Evolutionary conservation across 2,797 vertebrate species (phyloP).

Genomic region (Triplophysa yarkandensis): DNA sequence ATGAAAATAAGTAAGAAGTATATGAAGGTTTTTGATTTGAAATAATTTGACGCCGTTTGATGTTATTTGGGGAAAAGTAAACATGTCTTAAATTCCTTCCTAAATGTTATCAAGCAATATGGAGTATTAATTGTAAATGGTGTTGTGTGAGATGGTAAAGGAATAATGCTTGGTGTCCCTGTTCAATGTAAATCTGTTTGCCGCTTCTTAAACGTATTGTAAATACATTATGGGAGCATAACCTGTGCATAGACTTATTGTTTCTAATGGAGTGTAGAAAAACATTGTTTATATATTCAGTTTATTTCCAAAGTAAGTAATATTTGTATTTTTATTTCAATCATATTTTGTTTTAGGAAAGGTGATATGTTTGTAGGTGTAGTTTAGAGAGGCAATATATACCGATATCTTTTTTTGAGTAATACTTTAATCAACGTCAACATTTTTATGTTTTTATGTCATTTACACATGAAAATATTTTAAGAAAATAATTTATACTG

Average conservation of each 20-base stretch:
- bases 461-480: conserved; percentile 46
- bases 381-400: conserved; percentile 64
- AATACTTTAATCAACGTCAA: conserved; percentile 48
- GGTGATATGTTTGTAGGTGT: conserved; percentile 35
- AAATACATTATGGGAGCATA: conserved; percentile 78
- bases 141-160: conserved; percentile 77
- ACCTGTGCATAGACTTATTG: conserved; percentile 75
- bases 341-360: conserved; percentile 47
- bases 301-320: conserved; percentile 45
- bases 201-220: conserved; percentile 79
- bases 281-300: conserved; percentile 45
- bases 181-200: conserved; percentile 75
- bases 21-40: conserved; percentile 64
- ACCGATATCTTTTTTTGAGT: conserved; percentile 54
- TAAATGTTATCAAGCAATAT: conserved; percentile 89
- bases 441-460: conserved; percentile 54
- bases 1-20: conserved; percentile 59
- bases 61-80: conserved; percentile 78
- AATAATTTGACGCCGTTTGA: conserved; percentile 73
- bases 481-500: conserved; percentile 52
- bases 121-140: conserved; percentile 80
- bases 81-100: conserved; percentile 76
- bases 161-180: conserved; percentile 79
- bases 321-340: too few species aligned
- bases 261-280: conserved; percentile 73